Base-by-base conservation (phyloP, 1,140 invertebrate genomes). In the Adelges cooleyi region DNA sequence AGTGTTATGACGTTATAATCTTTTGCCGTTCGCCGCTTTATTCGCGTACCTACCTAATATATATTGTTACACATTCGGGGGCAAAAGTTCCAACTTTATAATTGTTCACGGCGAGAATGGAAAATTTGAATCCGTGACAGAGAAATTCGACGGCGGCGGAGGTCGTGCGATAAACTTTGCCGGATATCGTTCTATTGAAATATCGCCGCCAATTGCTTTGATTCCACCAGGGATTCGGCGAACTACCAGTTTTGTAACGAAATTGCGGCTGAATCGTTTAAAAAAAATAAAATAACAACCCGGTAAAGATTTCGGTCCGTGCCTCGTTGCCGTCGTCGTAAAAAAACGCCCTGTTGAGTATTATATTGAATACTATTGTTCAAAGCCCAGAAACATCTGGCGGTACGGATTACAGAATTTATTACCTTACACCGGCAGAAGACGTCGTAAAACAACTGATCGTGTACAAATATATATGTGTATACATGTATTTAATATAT, bases 1-100 rank as follows among this genome's bases (percentile, higher is more conserved):
- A 59, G 40, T 44, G 38, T 59, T 59, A 44, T 59, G 53, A 44
- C 40, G 44, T 59, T 59, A 59, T 59, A 59, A 59, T 59, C 53
- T 59, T 42, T 44, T 42, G 23, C 23, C 22, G 15, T 54, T 40
- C 23, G 18, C n/a, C 22, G n/a, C 29, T 33, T 44, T 6, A 13
- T 44, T 42, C 15, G 2, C 36, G 53, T 25, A 3, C 3, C 15
- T n/a, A 15, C 27, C 23, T 23, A 40, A 54, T 23, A 54, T 22
- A 44, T 33, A n/a, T 59, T 59, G 42, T 44, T 59, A 42, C 53
- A 59, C 23, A 38, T 59, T 59, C 53, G n/a, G n/a, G n/a, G n/a
- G n/a, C 53, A 44, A 59, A 59, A 59, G 53, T 59, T 44, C 22
- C 1, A 59, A 59, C 23, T 59, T 59, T 44, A 59, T 59, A 59